Evolutionary conservation across 1,140 invertebrate species (phyloP), one percentile per base, ranked within the genome.

Genomic region (Camponotus vicinus): DNA sequence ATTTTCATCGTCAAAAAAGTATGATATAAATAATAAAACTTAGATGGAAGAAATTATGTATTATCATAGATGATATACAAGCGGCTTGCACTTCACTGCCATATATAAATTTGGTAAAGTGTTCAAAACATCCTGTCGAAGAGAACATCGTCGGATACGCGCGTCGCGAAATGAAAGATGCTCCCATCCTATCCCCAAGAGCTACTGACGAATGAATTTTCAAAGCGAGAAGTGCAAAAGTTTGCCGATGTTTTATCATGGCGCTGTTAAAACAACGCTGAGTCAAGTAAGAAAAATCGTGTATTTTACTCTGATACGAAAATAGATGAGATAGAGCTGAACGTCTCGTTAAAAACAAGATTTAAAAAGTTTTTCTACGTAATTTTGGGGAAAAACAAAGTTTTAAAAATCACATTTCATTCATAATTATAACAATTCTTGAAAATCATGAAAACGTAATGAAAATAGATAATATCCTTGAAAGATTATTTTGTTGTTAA

Each of bases 121-220:
- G 61, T 63, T 85, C 61, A 66, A 85, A 85, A 85, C 40, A 73
- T 73, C 69, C 69, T 45, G 69, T 61, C 40, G 69, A 73, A 49
- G 32, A 42, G 42, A 52, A 61, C 15, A 59, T 8, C 45, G 59
- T 64, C 15, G 45, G 18, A 75, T 49, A 76, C 57, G 80, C 32
- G n/a, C n/a, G 27, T 80, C 15, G 49, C 49, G 15, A 32, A 9
- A 45, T 64, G 61, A 84, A 84, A n/a, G 9, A 61, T 84, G 9
- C 49, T 15, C 45, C 32, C 32, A 4, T 49, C 52, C 6, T 32
- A n/a, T 34, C 15, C 21, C 3, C 49, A 49, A 70, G 69, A 63
- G 34, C 34, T 64, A 78, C 80, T 69, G 84, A 79, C 52, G 76
- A 86, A 86, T 86, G 64, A 86, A 86, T 86, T 80, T 70, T 67